Evolutionary conservation across 2,113 vertebrate genomes (phyloP), one percentile per base, ranked within the genome.

Genomic region (Hepsetus odoe): DNA sequence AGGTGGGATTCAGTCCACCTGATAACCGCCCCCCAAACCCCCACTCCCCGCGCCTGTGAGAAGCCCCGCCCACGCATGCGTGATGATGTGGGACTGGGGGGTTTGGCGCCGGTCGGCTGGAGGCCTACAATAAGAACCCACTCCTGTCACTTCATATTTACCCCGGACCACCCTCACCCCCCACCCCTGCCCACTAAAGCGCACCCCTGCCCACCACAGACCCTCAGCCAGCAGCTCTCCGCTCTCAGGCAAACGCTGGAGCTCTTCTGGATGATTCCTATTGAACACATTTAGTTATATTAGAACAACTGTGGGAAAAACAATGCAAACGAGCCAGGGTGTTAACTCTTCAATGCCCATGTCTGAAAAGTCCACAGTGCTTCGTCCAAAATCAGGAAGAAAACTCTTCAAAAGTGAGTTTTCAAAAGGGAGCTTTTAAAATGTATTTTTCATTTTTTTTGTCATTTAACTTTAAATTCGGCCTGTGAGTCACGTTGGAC

Each of bases 91-190:
- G 86, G 86, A 88, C 82, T 89, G 70, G 88, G 87, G n/a, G 88
- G 86, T 92, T 90, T 91, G 94, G 94, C 93, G 94, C 94, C 95
- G 92, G 92, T 92, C 92, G 90, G 91, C 92, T 92, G 92, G 90
- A 88, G 87, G 91, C 90, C 90, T 89, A 93, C 93, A 93, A 93
- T 92, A 91, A 94, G 93, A 91, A 91, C 92, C 94, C 91, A 92
- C 93, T 92, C 91, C 91, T 95, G 95, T 96, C 95, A 95, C 93
- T 94, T 95, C 92, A 91, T 91, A 95, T 95, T 94, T 92, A 90
- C 77, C 86, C 84, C 90, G 7, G 5, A 53, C n/a, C n/a, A 53
- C 51, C 2, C 51, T 55, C 51, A n/a, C 8, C 51, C 51, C 8
- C 8, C n/a, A n/a, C 51, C n/a, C n/a, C 20, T 8, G n/a, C 20